Conservation (phyloP, 2,797 vertebrate genomes). For the Sandelia bainsii region DNA sequence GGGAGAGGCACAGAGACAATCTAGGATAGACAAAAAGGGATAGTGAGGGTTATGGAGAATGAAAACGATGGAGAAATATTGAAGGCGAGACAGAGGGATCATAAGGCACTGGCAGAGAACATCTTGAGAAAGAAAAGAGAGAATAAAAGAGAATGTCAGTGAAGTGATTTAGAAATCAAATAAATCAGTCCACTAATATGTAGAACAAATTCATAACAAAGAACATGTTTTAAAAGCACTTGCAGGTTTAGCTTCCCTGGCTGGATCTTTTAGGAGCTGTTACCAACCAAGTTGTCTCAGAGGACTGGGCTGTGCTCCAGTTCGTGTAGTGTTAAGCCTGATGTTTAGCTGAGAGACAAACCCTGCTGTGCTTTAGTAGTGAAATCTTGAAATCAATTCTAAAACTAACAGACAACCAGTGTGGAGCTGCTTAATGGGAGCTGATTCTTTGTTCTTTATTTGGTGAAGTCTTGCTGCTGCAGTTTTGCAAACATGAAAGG, state of each 20-base stretch:
- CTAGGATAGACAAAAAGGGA: constrained; percentile 73
- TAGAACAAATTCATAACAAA: constrained; percentile 1
- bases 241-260: constrained; percentile 16
- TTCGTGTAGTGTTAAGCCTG: constrained; percentile 40
- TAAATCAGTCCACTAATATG: not conserved
- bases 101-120: constrained; percentile 45
- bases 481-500: not conserved
- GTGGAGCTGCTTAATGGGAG: constrained; percentile 1
- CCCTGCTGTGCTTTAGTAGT: constrained; percentile 36
- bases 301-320: constrained; percentile 28
- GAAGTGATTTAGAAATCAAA: constrained; percentile 30
- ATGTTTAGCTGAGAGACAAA: constrained; percentile 34
- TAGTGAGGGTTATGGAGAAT: constrained; percentile 55
- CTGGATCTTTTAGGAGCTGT: constrained; percentile 9
- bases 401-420: constrained; percentile 28
- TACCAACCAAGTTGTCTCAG: constrained; percentile 11
- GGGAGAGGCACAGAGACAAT: constrained; percentile 80
- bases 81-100: constrained; percentile 58
- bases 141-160: constrained; percentile 8
- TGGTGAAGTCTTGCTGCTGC: not conserved
- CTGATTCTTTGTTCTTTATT: constrained; percentile 21
- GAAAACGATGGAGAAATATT: constrained; percentile 55
- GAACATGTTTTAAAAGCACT: constrained; percentile 26
- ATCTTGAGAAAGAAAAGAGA: constrained; percentile 35
- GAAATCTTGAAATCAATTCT: constrained; percentile 45